A percentile compares a stretch with the other conserved stretches of the same genome.
Conservation (phyloP, 2,888 invertebrate species). For the Apotomis betuletana region DNA sequence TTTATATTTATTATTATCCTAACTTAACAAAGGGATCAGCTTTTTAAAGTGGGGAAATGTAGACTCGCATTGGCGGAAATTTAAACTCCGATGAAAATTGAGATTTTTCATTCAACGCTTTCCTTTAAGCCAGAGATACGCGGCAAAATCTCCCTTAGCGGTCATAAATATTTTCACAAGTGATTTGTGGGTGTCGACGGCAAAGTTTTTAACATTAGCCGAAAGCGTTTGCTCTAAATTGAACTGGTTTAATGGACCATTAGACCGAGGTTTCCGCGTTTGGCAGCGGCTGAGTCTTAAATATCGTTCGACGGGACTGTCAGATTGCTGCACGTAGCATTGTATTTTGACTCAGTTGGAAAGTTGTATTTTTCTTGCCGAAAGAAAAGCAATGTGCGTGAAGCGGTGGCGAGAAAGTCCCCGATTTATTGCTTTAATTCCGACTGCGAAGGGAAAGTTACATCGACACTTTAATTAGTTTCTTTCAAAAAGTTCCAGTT, state of each 20-base stretch:
- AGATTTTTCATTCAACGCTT: slow-evolving; percentile 22
- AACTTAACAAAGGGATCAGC: slow-evolving; percentile 17
- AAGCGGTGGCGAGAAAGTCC: slow-evolving; percentile 15
- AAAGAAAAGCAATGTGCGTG: neutral
- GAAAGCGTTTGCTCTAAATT: slow-evolving; percentile 47
- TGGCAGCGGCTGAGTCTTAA: slow-evolving; percentile 47
- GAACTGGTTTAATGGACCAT: slow-evolving; percentile 51
- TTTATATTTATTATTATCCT: slow-evolving; percentile 47
- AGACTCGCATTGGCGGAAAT: slow-evolving; percentile 13
- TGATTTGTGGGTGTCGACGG: slow-evolving; percentile 39
- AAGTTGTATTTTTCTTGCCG: neutral
- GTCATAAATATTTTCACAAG: slow-evolving; percentile 42
- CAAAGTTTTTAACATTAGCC: slow-evolving; percentile 48
- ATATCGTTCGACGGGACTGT: slow-evolving; percentile 43
- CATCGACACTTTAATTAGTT: slow-evolving; percentile 43
- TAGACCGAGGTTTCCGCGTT: slow-evolving; percentile 48
- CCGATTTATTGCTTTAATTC: slow-evolving; percentile 42
- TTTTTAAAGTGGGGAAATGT: slow-evolving; percentile 5
- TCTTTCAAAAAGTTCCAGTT: slow-evolving; percentile 37
- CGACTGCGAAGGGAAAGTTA: slow-evolving; percentile 25
- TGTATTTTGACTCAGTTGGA: neutral
- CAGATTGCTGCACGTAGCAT: slow-evolving; percentile 1
- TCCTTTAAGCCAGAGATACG: slow-evolving; percentile 11
- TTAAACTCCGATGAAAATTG: slow-evolving; percentile 26
- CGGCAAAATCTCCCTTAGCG: slow-evolving; percentile 26